Percentiles rank a stretch among this genome's conserved stretches.
phyloP scores from a whole-genome alignment of 1,140 invertebrate species.

The Drosophila saltans region DNA sequence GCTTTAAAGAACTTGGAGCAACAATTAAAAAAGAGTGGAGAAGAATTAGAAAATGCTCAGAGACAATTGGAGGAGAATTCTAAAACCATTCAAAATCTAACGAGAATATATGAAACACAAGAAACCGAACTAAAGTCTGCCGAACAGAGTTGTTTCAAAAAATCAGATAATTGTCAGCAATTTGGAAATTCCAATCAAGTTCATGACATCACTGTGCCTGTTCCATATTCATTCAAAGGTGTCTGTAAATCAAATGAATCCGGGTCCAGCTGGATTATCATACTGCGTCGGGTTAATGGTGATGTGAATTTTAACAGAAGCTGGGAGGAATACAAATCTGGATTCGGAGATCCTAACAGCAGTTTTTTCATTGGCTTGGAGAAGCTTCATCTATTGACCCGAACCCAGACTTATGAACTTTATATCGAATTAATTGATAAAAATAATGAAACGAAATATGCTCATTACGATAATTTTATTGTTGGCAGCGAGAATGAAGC shows the following conservation, averaged over 20 bases:
- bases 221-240: background rate
- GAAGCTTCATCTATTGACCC: slow-evolving; percentile 20
- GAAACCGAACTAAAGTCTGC: too few relatives aligned
- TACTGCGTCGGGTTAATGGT: background rate
- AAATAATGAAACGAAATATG: slow-evolving; percentile 13
- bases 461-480: slow-evolving; percentile 25
- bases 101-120: background rate
- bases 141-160: too few relatives aligned
- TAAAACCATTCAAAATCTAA: background rate
- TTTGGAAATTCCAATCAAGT: background rate
- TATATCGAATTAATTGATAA: slow-evolving; percentile 32
- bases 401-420: slow-evolving; percentile 24
- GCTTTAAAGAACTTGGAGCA: too few relatives aligned
- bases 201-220: background rate
- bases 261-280: background rate
- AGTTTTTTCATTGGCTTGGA: slow-evolving; percentile 41
- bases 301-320: background rate
- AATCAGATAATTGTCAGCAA: too few relatives aligned
- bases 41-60: background rate
- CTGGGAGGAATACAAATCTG: background rate
- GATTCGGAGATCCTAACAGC: background rate
- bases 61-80: background rate
- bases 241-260: background rate
- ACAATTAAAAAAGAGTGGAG: background rate
- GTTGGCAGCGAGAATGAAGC: slow-evolving; percentile 22